Percentiles rank a stretch among this genome's conserved stretches.
Conservation (phyloP, 2,113 vertebrate genomes). For the Leptosomus discolor region DNA sequence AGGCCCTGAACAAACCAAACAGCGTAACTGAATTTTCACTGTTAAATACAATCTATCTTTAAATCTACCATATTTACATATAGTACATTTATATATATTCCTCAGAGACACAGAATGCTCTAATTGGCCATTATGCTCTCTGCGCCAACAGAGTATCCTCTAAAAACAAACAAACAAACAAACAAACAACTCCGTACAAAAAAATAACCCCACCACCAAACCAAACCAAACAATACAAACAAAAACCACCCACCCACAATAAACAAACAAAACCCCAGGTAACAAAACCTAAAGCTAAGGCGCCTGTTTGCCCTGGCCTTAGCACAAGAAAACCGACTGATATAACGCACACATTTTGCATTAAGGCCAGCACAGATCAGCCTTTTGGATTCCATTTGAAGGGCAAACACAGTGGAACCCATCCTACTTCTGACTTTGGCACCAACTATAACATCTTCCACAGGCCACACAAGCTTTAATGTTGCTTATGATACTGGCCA, state of each 20-base stretch:
- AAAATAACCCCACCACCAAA: neutral
- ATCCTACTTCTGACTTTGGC: neutral
- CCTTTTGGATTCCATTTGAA: neutral
- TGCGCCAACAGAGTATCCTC: neutral
- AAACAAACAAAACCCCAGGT: neutral
- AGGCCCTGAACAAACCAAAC: slow-evolving; percentile 72
- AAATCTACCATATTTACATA: neutral
- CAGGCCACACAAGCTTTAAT: neutral
- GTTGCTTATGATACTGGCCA: neutral
- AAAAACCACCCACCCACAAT: neutral
- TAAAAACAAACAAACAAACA: neutral
- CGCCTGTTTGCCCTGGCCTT: neutral
- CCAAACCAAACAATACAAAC: neutral
- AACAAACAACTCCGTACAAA: neutral
- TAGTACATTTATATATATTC: neutral
- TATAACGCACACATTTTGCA: neutral
- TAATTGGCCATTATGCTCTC: neutral
- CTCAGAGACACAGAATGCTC: neutral
- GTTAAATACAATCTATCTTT: neutral
- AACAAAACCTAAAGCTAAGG: neutral
- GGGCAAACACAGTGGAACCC: neutral
- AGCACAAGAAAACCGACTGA: neutral
- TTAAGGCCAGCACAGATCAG: neutral
- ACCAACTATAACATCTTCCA: neutral
- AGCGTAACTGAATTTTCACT: neutral